Conservation (phyloP, 2,888 invertebrate genomes). For the Lycia hirtaria region DNA sequence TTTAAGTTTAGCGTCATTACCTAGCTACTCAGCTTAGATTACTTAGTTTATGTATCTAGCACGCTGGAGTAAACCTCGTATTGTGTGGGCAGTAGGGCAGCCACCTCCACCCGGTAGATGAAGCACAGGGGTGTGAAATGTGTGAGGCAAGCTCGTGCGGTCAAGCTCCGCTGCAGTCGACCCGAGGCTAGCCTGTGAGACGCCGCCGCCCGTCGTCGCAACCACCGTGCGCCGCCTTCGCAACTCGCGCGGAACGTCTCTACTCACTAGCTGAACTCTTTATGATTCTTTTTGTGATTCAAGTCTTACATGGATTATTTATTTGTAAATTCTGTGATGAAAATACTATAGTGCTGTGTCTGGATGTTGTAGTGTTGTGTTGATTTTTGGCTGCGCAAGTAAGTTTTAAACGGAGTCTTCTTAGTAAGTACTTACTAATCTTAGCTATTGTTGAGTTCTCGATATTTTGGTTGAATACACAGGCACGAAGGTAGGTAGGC, state of each 20-base stretch:
- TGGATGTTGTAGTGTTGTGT: no score
- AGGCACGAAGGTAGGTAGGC: no score
- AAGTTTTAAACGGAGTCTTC: background rate
- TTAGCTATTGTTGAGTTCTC: no score
- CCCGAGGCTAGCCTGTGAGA: conserved; percentile 27
- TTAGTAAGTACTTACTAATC: background rate
- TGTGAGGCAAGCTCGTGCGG: conserved; percentile 20
- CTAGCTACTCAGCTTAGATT: no score
- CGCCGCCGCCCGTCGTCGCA: conserved; percentile 3
- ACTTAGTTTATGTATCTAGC: no score
- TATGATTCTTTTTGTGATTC: conserved; percentile 31
- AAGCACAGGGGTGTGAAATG: background rate
- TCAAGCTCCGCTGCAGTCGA: conserved; percentile 35
- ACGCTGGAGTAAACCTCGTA: background rate
- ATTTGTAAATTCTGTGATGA: conserved; percentile 3
- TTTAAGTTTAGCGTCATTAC: no score
- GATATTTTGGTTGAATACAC: no score
- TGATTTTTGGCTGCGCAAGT: no score
- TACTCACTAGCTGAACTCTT: conserved; percentile 45
- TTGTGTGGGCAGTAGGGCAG: background rate
- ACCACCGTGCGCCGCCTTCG: background rate
- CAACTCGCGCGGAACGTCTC: conserved; percentile 51
- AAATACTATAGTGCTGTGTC: conserved; percentile 9
- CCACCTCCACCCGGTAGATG: background rate
- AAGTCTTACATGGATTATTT: background rate